Evolutionary conservation across 1,140 invertebrate species (phyloP), one percentile per base, ranked within the genome.

Genomic region (Araneus ventricosus): DNA sequence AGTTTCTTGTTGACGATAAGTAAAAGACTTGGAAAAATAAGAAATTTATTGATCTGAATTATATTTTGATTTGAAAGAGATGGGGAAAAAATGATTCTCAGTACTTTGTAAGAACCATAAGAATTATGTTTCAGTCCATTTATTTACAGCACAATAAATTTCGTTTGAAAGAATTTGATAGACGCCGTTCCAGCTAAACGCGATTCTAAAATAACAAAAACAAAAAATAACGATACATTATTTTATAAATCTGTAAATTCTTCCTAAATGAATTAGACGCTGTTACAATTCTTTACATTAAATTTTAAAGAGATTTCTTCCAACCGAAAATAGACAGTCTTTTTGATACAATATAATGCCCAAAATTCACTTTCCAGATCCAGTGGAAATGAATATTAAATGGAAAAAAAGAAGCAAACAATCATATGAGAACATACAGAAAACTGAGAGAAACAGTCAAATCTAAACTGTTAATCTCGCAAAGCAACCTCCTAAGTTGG

Each of bases 401-500:
- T 52, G 7, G 37, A 75, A 34, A 14, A 27, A 67, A 67, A 67
- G 10, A 22, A 34, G 0, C 14, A 30, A 34, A 75, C 20, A 75
- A 75, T 37, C 34, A 34, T 34, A 75, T 22, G 34, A 75, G 20
- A 75, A 22, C 30, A 22, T 7, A 22, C 27, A 20, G 70, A 75
- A 75, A 37, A 75, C 30, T 37, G 27, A 20, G n/a, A 22, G 59
- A 75, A 75, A 75, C 30, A 75, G 70, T 75, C 70, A 75, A 75
- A 27, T 75, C 30, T 75, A 75, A 75, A 75, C 70, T 37, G 27
- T 30, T 75, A 75, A 75, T 75, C 70, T 75, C 70, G 22, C 70
- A 34, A 34, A 27, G 30, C 67, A 34, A 75, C 10, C 8, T 10
- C 67, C 67, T 75, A 30, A 75, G 70, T 10, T 75, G 17, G 34